Evolutionary conservation across 2,888 invertebrate species (phyloP).

Genomic region (Andrena flavipes): DNA sequence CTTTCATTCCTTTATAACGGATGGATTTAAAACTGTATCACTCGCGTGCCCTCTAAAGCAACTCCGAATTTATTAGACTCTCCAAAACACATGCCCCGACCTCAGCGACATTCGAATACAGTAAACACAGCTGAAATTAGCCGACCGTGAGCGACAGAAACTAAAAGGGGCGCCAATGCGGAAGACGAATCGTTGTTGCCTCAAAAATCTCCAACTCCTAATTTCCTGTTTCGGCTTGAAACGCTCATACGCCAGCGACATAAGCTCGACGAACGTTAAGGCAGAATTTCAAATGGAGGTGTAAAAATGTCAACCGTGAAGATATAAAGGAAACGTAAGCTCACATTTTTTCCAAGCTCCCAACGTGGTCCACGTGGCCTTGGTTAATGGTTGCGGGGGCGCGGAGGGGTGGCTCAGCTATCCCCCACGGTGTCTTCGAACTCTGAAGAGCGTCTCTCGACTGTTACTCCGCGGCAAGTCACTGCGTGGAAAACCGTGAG

Average conservation of each 20-base stretch:
- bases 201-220: no score
- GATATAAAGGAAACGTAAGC: slow-evolving; percentile 26
- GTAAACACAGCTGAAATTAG: neutral
- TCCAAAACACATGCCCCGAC: neutral
- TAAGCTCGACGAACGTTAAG: neutral
- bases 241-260: neutral
- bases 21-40: no score
- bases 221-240: neutral
- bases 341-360: slow-evolving; percentile 79
- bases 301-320: neutral
- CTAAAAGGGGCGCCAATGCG: neutral
- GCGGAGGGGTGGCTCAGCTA: slow-evolving; percentile 66
- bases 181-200: neutral
- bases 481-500: slow-evolving; percentile 1
- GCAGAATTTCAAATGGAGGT: neutral
- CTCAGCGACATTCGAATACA: neutral
- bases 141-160: neutral
- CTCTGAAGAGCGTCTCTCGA: slow-evolving; percentile 40
- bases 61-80: no score
- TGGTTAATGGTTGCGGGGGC: slow-evolving; percentile 67
- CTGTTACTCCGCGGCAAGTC: neutral
- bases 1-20: no score
- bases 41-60: no score
- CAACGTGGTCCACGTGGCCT: slow-evolving; percentile 80
- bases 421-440: slow-evolving; percentile 55